phyloP scores from a whole-genome alignment of 1,140 invertebrate species.

The Conopomorpha cramerella region DNA sequence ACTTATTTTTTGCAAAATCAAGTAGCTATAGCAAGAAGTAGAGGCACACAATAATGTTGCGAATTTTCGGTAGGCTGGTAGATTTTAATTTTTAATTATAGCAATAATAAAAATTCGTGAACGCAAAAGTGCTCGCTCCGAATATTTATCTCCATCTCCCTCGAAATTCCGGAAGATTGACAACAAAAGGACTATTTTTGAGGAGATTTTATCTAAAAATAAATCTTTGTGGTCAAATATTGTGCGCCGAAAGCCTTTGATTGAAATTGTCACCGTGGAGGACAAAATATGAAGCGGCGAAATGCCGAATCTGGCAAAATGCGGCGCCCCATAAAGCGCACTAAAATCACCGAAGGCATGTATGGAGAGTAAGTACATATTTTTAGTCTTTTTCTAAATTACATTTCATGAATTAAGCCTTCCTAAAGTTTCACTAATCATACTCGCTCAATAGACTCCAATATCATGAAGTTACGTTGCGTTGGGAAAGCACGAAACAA shows the following conservation, averaged over 20 bases:
- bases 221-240: slow-evolving; percentile 34
- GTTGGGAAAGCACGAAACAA: too few relatives aligned
- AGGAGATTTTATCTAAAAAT: slow-evolving; percentile 41
- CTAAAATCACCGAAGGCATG: slow-evolving; percentile 94
- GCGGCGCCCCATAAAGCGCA: slow-evolving; percentile 92
- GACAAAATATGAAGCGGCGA: slow-evolving; percentile 91
- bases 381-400: too few relatives aligned
- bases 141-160: slow-evolving; percentile 38
- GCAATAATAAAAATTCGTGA: slow-evolving; percentile 32
- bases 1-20: too few relatives aligned
- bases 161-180: slow-evolving; percentile 51
- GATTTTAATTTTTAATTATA: slow-evolving; percentile 4
- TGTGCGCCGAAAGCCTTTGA: slow-evolving; percentile 33
- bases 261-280: slow-evolving; percentile 42
- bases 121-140: slow-evolving; percentile 40
- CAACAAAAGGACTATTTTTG: slow-evolving; percentile 44
- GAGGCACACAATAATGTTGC: too few relatives aligned
- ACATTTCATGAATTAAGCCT: too few relatives aligned
- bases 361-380: slow-evolving; percentile 82
- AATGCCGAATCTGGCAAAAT: slow-evolving; percentile 96
- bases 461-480: too few relatives aligned
- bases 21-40: too few relatives aligned
- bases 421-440: too few relatives aligned
- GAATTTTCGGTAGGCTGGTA: neutral
- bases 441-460: too few relatives aligned